Conservation (phyloP, 2,888 invertebrate genomes). For the Alloplasta piceator region DNA sequence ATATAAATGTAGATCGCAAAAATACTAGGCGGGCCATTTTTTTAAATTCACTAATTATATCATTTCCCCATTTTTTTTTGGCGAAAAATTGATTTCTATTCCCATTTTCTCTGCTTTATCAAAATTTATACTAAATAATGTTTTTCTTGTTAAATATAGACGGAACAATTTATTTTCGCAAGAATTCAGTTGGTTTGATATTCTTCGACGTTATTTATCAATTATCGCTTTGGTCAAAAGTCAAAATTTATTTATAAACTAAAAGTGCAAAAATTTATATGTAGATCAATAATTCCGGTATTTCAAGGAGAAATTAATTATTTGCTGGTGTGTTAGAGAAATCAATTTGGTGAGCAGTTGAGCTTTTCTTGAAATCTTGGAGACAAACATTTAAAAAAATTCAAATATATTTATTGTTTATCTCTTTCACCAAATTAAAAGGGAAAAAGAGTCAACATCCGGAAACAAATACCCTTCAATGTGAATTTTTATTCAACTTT, state of each 20-base stretch:
- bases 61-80: no score
- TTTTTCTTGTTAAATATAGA: no score
- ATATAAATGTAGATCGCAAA: no score
- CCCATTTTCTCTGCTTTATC: no score
- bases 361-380: conserved; percentile 35
- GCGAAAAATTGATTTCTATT: no score
- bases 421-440: not conserved
- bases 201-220: not conserved
- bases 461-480: conserved; percentile 3
- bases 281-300: not conserved
- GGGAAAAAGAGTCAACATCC: not conserved
- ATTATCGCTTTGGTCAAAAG: not conserved
- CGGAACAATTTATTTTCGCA: no score
- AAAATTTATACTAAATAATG: no score
- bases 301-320: not conserved
- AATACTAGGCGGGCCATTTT: no score
- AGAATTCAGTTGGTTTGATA: not conserved
- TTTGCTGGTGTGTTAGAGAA: not conserved
- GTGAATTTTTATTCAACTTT: not conserved
- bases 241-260: not conserved
- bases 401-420: not conserved
- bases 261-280: not conserved
- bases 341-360: conserved; percentile 2
- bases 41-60: no score
- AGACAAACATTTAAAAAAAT: not conserved